Evolutionary conservation across 2,113 vertebrate genomes (phyloP).

Genomic region (Falcunculus frontatus): DNA sequence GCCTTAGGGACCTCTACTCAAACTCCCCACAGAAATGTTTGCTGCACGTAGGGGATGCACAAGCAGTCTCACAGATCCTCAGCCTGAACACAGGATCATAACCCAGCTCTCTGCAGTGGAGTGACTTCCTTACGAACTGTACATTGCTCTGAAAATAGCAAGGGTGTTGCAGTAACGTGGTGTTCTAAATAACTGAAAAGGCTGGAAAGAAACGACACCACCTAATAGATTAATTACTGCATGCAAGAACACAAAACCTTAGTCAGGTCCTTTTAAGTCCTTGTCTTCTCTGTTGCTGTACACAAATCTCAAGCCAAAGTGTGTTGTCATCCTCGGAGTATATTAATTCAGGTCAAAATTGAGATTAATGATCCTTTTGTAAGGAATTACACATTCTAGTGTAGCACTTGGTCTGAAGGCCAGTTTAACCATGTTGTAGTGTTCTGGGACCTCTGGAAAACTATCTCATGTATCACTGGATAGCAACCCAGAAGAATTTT

Average conservation of each 20-base stretch:
- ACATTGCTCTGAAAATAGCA: neutral
- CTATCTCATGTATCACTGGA: neutral
- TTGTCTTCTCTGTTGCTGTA: neutral
- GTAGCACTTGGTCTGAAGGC: neutral
- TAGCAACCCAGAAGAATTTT: neutral
- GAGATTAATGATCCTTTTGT: slow-evolving; percentile 30
- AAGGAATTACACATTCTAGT: neutral
- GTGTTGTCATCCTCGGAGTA: neutral
- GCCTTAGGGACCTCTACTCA: neutral
- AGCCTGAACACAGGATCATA: neutral
- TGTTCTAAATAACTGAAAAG: neutral
- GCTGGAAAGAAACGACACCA: neutral
- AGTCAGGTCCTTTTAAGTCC: neutral
- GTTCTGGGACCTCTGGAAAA: neutral
- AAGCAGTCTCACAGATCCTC: neutral
- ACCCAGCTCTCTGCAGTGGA: neutral
- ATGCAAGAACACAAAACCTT: neutral
- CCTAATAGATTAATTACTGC: neutral
- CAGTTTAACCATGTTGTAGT: neutral
- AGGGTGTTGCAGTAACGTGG: neutral
- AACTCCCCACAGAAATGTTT: neutral
- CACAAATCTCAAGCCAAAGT: neutral
- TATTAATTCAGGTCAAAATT: slow-evolving; percentile 26
- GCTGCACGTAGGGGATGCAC: fast-evolving
- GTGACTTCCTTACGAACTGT: neutral